Conservation (phyloP, 2,113 vertebrate species). For the Ciconia stormi region DNA sequence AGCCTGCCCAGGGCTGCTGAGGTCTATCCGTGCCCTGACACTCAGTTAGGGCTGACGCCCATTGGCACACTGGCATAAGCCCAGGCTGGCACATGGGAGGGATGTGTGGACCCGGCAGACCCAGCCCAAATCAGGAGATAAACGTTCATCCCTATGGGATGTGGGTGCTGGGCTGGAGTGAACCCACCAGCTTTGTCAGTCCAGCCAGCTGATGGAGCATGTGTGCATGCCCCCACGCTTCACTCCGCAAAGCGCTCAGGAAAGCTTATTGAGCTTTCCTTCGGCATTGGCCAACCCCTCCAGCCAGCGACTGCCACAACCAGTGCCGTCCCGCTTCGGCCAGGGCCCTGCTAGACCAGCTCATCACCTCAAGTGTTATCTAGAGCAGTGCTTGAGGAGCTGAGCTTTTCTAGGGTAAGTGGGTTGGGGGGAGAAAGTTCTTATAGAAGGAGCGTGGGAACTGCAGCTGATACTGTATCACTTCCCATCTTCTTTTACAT, state of each 20-base stretch:
- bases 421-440: background rate
- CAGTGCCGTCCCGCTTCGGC: rapidly evolving
- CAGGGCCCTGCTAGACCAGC: background rate
- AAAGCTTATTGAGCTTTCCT: background rate
- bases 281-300: rapidly evolving
- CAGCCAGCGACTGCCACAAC: background rate
- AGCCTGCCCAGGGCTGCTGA: background rate
- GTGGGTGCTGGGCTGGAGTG: background rate
- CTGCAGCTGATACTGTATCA: background rate
- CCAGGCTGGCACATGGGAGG: background rate
- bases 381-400: rapidly evolving
- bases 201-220: background rate
- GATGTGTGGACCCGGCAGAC: rapidly evolving
- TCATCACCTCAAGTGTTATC: background rate
- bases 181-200: background rate
- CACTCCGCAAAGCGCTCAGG: background rate
- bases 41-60: too few species aligned
- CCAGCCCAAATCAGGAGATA: background rate
- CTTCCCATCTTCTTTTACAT: background rate
- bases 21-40: background rate
- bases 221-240: rapidly evolving
- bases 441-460: background rate
- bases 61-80: rapidly evolving
- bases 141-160: background rate
- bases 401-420: background rate